Evolutionary conservation across 2,113 vertebrate species (phyloP).

Genomic region (Chloebia gouldiae): DNA sequence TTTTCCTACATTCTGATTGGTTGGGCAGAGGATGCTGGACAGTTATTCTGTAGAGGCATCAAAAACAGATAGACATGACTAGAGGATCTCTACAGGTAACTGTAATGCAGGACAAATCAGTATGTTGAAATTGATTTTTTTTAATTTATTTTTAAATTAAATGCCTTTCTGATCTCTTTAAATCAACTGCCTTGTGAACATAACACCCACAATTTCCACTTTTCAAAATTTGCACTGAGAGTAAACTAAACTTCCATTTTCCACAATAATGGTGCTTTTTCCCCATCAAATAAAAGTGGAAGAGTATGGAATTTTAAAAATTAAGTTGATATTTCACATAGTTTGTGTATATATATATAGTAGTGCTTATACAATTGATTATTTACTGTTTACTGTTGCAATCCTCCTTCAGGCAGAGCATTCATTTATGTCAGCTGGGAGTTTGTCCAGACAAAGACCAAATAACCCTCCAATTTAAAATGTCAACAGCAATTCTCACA

Average conservation of each 20-base stretch:
- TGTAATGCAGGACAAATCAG: slow-evolving; percentile 79
- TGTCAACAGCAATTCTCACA: slow-evolving; percentile 59
- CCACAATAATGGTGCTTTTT: neutral
- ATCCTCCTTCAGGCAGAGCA: neutral
- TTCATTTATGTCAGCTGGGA: slow-evolving; percentile 14
- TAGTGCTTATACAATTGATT: neutral
- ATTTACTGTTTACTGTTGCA: slow-evolving; percentile 12
- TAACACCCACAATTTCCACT: slow-evolving; percentile 59
- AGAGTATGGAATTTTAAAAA: slow-evolving; percentile 40
- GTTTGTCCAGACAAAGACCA: slow-evolving; percentile 53
- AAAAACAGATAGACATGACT: slow-evolving; percentile 86
- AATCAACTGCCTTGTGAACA: slow-evolving; percentile 60
- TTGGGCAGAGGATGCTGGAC: slow-evolving; percentile 85
- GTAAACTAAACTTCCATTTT: slow-evolving; percentile 62
- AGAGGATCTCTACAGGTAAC: slow-evolving; percentile 81
- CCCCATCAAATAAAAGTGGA: slow-evolving; percentile 36
- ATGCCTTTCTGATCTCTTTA: slow-evolving; percentile 61
- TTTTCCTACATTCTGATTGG: slow-evolving; percentile 87
- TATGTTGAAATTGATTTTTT: slow-evolving; percentile 71
- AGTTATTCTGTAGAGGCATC: slow-evolving; percentile 86
- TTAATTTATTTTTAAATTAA: slow-evolving; percentile 34
- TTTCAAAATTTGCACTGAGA: slow-evolving; percentile 62
- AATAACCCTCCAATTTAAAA: slow-evolving; percentile 57
- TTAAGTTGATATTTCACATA: neutral
- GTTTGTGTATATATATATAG: neutral